These are phyloP conservation scores for Brachymystax lenok DNA, from an alignment of 2,797 vertebrate species.

Conservation along the genomic window DNA sequence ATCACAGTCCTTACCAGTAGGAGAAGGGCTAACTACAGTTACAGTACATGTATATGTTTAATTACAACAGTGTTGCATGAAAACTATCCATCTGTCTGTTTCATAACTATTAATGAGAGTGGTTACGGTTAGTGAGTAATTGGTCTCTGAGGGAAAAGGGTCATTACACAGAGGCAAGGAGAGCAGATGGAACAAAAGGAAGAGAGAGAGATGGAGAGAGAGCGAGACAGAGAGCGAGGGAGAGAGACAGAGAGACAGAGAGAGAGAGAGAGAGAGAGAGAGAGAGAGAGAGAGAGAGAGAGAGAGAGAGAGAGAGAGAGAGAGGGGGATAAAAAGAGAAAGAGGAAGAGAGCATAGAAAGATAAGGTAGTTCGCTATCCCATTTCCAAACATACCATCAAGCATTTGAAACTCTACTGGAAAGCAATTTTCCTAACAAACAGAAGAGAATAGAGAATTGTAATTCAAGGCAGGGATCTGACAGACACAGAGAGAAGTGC, in stretches of 20 bases:
- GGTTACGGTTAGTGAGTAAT: conserved; percentile 34
- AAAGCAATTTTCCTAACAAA: conserved; percentile 2
- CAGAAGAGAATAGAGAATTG: conserved; percentile 8
- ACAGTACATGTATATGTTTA: conserved; percentile 10
- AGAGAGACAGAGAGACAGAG: background rate
- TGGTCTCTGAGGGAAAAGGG: conserved; percentile 36
- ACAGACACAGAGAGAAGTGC: background rate
- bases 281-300: background rate
- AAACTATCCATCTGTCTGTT: conserved; percentile 43
- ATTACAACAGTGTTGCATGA: conserved; percentile 26
- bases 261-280: background rate
- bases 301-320: background rate
- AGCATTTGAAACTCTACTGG: background rate
- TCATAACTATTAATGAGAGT: conserved; percentile 46
- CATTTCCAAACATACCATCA: conserved; percentile 6
- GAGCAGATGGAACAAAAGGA: conserved; percentile 1
- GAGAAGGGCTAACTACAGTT: conserved; percentile 8
- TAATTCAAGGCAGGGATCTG: background rate
- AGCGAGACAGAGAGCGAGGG: too few relatives aligned
- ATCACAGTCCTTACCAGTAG: background rate
- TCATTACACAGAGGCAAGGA: conserved; percentile 21
- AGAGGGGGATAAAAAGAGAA: background rate
- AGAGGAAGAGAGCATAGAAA: background rate
- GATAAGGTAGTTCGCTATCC: background rate
- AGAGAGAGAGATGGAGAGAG: background rate